Base-by-base conservation (phyloP, 1,140 invertebrate genomes). In the Amyelois transitella region DNA sequence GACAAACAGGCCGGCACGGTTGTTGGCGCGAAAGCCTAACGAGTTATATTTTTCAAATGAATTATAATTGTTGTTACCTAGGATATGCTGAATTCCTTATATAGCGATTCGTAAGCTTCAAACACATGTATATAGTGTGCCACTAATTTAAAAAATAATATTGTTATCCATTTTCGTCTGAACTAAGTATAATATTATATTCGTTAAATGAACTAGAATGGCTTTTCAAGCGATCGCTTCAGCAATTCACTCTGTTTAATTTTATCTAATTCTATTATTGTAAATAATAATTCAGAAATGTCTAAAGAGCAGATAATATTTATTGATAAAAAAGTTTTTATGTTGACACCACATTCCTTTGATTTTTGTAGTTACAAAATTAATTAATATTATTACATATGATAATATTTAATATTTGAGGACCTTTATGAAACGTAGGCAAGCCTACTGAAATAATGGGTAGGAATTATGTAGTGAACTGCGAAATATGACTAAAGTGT, bases 11-110 rank as follows among this genome's bases (percentile, higher is more conserved):
- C 90, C 19, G 75, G 80, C 25, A 85, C 90, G 24, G 88, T 90
- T 54, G 90, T 93, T 22, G 89, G 91, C 45, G 90, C 91, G 12
- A 93, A 93, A 75, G 91, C 92, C 68, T 93, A 92, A 86, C 62
- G 51, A n/a, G 51, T 51, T 38, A 51, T 62, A 51, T 61, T 73
- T 58, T 61, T 51, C 55, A 67, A 69, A 58, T 63, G 51, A 65
- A 64, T 69, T 68, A 59, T 73, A 69, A 68, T 69, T 65, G 62
- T 75, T 77, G 72, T 77, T 81, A 70, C 67, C 66, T 56, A 56
- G 49, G 47, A 50, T 49, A 55, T 43, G 45, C 24, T 49, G 25
- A 47, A 20, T 24, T 55, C 19, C 12, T 19, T 19, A 6, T 17
- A n/a, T 18, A 21, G 20, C 19, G 45, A 48, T 21, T 12, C 10